phyloP scores from a whole-genome alignment of 2,888 invertebrate genomes.

The Oscheius sp. region DNA sequence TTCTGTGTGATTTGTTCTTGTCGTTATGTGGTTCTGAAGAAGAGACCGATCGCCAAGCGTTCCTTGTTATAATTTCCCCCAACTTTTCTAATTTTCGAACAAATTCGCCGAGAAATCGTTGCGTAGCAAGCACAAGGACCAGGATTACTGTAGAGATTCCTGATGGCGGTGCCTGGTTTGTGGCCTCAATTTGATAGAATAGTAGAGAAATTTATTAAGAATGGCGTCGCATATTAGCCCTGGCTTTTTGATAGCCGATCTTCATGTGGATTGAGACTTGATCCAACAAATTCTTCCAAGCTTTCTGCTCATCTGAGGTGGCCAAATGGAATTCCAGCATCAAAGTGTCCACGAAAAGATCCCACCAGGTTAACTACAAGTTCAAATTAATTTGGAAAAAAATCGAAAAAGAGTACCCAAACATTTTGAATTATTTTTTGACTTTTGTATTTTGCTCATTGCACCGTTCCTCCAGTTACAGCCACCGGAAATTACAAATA shows the following conservation, averaged over 20 bases:
- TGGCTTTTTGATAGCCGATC: conserved; percentile 17
- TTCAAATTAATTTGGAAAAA: neutral
- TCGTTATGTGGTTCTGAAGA: too few relatives aligned
- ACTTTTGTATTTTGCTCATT: too few relatives aligned
- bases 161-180: neutral
- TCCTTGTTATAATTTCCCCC: too few relatives aligned
- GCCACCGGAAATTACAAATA: too few relatives aligned
- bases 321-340: conserved; percentile 4
- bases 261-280: conserved; percentile 9
- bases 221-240: neutral
- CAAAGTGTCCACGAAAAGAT: conserved; percentile 1
- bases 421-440: too few relatives aligned
- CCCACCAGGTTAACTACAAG: conserved; percentile 27
- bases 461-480: too few relatives aligned
- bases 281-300: conserved; percentile 17
- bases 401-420: too few relatives aligned
- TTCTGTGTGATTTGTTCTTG: neutral
- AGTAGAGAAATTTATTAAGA: neutral
- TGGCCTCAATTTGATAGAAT: neutral
- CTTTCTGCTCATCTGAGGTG: conserved; percentile 9
- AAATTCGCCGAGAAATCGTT: neutral
- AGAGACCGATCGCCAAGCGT: too few relatives aligned
- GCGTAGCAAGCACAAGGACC: neutral
- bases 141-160: neutral
- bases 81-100: too few relatives aligned